Evolutionary conservation across 2,797 vertebrate species (phyloP), one percentile per base, ranked within the genome.

Genomic region (Rhinophrynus dorsalis): DNA sequence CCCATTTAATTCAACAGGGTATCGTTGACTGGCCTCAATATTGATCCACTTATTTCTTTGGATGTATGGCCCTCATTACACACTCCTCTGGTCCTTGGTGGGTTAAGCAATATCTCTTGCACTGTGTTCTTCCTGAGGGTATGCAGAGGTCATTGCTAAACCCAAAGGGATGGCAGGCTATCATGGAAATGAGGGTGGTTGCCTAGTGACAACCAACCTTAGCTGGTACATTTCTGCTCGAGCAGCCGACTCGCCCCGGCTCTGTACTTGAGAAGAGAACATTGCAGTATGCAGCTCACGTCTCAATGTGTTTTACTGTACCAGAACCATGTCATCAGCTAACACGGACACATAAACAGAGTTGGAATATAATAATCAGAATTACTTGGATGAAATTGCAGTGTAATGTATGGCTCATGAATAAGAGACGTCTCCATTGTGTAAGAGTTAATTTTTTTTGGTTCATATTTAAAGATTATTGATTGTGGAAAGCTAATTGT

Each of bases 171-270:
- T 13, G n/a, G 32, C 13, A 20, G 42, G 52, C 59, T 54, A 51
- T 42, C 32, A 72, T 44, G 45, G 55, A 59, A 44, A 72, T 57
- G 33, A 72, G 20, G 7, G 3, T 21, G 29, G 69, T 72, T 72
- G 69, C 61, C 58, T 58, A 65, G 69, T 56, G 48, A 65, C 61
- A 13, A 30, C 33, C 69, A 65, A 65, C 61, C 61, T 42, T 57
- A 44, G 15, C 21, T 24, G 51, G 40, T 21, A 23, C 35, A 21
- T 57, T 50, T 65, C 51, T 57, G 18, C 20, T 61, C 11, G 5
- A n/a, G 69, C 68, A 6, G 68, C 52, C 23, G 32, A 47, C 44
- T 72, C 61, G 23, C 24, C 42, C 69, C 6, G 23, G 8, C 60
- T 29, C 8, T 42, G n/a, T 29, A n/a, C 9, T 11, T n/a, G 48